These are phyloP conservation scores for Synchiropus splendidus DNA, from an alignment of 2,113 vertebrate genomes.

Conservation along the genomic window DNA sequence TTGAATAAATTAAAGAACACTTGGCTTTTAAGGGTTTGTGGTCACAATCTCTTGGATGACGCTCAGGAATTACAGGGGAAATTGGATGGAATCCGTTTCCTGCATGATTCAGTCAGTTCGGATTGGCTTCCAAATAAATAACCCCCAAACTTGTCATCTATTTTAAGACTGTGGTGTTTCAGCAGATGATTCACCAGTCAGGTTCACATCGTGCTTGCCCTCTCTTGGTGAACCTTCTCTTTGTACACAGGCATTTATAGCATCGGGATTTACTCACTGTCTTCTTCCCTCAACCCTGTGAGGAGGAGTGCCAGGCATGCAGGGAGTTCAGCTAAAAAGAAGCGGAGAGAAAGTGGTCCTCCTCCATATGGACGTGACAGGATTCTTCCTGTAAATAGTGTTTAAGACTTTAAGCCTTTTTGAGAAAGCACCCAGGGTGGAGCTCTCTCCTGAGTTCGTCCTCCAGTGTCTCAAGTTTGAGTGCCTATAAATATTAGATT, in stretches of 20 bases:
- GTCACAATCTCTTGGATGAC: too few species aligned
- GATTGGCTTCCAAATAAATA: slow-evolving; percentile 11
- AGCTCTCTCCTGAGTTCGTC: slow-evolving; percentile 22
- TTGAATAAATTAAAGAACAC: slow-evolving; percentile 16
- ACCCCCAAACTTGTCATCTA: too few species aligned
- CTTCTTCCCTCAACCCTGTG: slow-evolving; percentile 39
- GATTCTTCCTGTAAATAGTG: slow-evolving; percentile 33
- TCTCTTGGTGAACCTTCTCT: slow-evolving; percentile 22
- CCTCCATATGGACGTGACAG: slow-evolving; percentile 30
- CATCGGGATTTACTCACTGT: slow-evolving; percentile 31
- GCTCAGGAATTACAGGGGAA: too few species aligned
- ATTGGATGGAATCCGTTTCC: too few species aligned
- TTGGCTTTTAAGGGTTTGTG: too few species aligned
- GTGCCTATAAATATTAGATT: slow-evolving; percentile 51
- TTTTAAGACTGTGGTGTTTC: slow-evolving; percentile 33
- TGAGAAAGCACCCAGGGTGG: slow-evolving; percentile 23
- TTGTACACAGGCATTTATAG: slow-evolving; percentile 29
- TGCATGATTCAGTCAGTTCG: too few species aligned
- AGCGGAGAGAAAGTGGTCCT: slow-evolving; percentile 38
- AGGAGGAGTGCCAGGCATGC: slow-evolving; percentile 57
- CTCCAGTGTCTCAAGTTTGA: slow-evolving; percentile 27
- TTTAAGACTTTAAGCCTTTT: slow-evolving; percentile 9
- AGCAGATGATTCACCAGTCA: slow-evolving; percentile 18
- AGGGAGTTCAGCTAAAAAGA: slow-evolving; percentile 45
- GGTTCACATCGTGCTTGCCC: slow-evolving; percentile 24